Conservation (phyloP, 1,140 invertebrate genomes). For the Branchinecta lynchi region DNA sequence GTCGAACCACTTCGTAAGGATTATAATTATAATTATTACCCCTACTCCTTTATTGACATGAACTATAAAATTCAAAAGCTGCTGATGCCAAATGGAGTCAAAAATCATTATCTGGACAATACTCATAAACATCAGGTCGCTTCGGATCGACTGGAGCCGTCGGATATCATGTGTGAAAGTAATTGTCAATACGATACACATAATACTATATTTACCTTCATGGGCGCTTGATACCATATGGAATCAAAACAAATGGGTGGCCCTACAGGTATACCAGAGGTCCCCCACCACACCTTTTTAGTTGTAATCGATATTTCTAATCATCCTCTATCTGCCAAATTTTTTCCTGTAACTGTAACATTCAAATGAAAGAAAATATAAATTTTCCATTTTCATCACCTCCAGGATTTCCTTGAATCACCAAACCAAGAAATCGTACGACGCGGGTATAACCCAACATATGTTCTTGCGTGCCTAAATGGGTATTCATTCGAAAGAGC, state of each 20-base stretch:
- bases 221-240: background rate
- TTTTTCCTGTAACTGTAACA: conserved; percentile 4
- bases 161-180: background rate
- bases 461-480: background rate
- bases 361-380: conserved; percentile 5
- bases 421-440: conserved; percentile 2
- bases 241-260: background rate
- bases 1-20: conserved; percentile 31
- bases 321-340: background rate
- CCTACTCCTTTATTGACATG: background rate
- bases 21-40: background rate
- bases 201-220: background rate
- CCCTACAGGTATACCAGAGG: background rate
- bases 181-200: background rate
- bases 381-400: background rate
- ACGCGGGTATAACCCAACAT: background rate
- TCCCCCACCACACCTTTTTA: background rate
- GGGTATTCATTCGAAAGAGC: background rate
- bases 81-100: no score
- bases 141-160: background rate
- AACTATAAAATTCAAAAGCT: background rate
- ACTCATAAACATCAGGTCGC: background rate
- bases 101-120: background rate
- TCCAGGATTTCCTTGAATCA: background rate
- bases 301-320: conserved; percentile 5